These are phyloP conservation scores for Cryptoblepharus egeriae DNA, from an alignment of 2,797 vertebrate species.

Conservation along the genomic window DNA sequence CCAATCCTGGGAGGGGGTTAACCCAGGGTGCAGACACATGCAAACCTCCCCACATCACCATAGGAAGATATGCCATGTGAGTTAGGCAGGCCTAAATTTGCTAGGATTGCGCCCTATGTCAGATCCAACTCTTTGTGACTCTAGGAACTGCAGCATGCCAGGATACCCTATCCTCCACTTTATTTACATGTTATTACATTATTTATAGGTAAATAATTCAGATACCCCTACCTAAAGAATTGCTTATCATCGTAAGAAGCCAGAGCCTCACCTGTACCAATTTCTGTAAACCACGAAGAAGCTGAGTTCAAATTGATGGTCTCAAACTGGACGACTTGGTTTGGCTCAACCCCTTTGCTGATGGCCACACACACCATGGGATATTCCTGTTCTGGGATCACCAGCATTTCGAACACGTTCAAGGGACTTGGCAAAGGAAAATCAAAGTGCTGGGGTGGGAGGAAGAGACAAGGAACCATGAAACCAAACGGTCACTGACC, in stretches of 20 bases:
- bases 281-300: slow-evolving; percentile 98
- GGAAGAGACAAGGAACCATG: not conserved
- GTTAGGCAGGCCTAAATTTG: no score
- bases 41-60: no score
- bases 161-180: no score
- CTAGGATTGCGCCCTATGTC: no score
- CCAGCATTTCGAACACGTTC: slow-evolving; percentile 98
- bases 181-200: no score
- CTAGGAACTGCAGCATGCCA: no score
- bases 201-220: no score
- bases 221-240: not conserved
- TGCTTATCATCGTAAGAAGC: not conserved
- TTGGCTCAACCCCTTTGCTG: slow-evolving; percentile 85
- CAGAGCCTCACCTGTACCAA: slow-evolving; percentile 84
- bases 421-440: slow-evolving; percentile 95
- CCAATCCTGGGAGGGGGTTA: no score
- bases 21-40: no score
- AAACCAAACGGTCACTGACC: not conserved
- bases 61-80: no score
- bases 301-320: slow-evolving; percentile 99
- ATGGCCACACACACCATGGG: slow-evolving; percentile 97
- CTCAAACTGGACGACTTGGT: slow-evolving; percentile 95
- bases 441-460: slow-evolving; percentile 91
- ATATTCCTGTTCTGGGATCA: slow-evolving; percentile 97
- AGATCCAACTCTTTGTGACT: no score